Evolutionary conservation across 2,113 vertebrate species (phyloP).

Genomic region (Quiscalus mexicanus): DNA sequence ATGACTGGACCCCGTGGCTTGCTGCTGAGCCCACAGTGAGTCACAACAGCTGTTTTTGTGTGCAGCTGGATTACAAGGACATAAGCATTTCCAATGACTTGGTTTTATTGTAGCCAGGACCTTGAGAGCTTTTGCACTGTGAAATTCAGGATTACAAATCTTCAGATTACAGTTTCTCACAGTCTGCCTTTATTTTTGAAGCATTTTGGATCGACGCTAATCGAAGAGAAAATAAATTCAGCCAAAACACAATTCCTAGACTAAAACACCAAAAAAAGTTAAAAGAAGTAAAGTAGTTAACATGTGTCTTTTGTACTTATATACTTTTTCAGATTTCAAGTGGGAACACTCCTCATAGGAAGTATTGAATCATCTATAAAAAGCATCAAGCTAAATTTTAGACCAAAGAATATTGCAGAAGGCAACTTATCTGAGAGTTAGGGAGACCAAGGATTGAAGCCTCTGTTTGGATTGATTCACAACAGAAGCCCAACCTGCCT

Average conservation of each 20-base stretch:
- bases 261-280: background rate
- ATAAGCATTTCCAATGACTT: background rate
- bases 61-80: background rate
- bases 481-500: background rate
- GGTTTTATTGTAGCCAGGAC: background rate
- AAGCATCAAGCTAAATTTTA: background rate
- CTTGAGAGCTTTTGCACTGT: background rate
- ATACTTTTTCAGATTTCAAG: background rate
- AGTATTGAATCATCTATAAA: background rate
- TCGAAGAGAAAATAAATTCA: background rate
- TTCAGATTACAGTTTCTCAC: background rate
- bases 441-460: background rate
- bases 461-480: background rate
- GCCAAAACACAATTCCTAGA: background rate
- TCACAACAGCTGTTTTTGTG: background rate
- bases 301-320: background rate
- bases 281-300: background rate
- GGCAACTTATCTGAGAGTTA: background rate
- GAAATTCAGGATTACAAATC: background rate
- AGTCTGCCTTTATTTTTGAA: background rate
- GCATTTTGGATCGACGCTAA: fast-evolving
- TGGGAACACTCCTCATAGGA: background rate
- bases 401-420: background rate
- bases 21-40: background rate
- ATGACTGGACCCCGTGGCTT: background rate